Base-by-base conservation (phyloP, 1,140 invertebrate genomes). In the Lucilia sericata region DNA sequence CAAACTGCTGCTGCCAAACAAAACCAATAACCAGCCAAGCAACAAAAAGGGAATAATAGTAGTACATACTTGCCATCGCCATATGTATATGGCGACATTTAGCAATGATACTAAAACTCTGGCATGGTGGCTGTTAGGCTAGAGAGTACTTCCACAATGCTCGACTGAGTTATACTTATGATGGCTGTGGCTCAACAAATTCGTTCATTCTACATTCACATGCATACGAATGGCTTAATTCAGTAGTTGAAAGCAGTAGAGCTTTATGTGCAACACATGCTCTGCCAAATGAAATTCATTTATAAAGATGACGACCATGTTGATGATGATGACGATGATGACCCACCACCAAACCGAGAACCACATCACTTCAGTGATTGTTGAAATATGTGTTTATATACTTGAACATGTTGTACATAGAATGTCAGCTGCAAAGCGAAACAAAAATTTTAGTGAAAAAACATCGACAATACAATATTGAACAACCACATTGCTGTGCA, bases 1-100 rank as follows among this genome's bases (percentile, higher is more conserved):
- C 60, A 19, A 30, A 30, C 25, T 30, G 25, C 25, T 30, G 25
- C 42, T 55, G 51, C 65, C 65, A 70, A 70, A 17, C 65, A 19
- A 70, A 70, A 12, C 65, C n/a, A 70, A 70, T 21, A 70, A 21
- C 65, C 65, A 60, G 55, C 55, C 55, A n/a, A n/a, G 14, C 55
- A 42, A 42, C 42, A 55, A 55, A 51, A 70, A 70, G 65, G 65
- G 65, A 70, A 21, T 17, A 49, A 49, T 30, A 30, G 25, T 30
- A 30, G 25, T 30, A 42, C 42, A 36, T 36, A 36, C 36, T 36
- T 42, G 7, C 2, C 5, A 42, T 42, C 25, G n/a, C n/a, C n/a
- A 30, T 30, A 30, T 30, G 25, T 3, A 10, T 42, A 42, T 42
- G 42, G 42, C 42, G 42, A 42, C 42, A 42, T 42, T 42, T 55